Base-by-base conservation (phyloP, 2,113 vertebrate genomes). In the Irena cyanogastra region DNA sequence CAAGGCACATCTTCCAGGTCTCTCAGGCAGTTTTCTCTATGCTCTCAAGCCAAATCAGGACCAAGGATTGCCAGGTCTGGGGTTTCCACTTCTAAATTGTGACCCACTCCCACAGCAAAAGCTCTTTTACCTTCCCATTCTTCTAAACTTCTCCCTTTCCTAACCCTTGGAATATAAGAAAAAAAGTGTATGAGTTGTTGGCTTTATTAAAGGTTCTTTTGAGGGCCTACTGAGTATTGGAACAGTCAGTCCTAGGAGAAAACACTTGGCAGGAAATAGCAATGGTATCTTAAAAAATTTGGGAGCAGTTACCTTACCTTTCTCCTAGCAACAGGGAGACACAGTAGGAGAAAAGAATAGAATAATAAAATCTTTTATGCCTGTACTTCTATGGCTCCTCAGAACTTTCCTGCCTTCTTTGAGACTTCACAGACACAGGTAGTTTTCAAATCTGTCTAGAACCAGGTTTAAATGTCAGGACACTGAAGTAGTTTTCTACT, bases 351-450 rank as follows among this genome's bases (percentile, higher is more conserved):
- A 88, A 92, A 92, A 93, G 57, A 94, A 91, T 24, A 17, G 80
- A 94, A 89, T 50, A 89, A 95, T 84, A 89, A 87, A 45, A 41
- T 63, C n/a, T 78, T 92, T 90, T 80, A 89, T 79, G 57, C 8
- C 53, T 74, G 11, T 63, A 70, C 49, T 95, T 83, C 86, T 87
- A 20, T 30, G 93, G 89, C 47, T 63, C 61, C 86, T 82, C 42
- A 89, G 61, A 95, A 68, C 33, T 28, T 83, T 82, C 37, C 47
- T 71, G 37, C 17, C 20, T 80, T 80, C 83, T 71, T 3, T 69
- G 78, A 92, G 39, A 83, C 53, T 89, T 96, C 78, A 83, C 44
- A 93, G 63, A 74, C 50, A 83, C 13, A 39, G 28, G 9, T 19
- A 63, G 47, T 81, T 95, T 94, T 86, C 72, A 89, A 78, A 70